Conservation (phyloP, 2,888 invertebrate genomes). For the Trichogramma dendrolimi region DNA sequence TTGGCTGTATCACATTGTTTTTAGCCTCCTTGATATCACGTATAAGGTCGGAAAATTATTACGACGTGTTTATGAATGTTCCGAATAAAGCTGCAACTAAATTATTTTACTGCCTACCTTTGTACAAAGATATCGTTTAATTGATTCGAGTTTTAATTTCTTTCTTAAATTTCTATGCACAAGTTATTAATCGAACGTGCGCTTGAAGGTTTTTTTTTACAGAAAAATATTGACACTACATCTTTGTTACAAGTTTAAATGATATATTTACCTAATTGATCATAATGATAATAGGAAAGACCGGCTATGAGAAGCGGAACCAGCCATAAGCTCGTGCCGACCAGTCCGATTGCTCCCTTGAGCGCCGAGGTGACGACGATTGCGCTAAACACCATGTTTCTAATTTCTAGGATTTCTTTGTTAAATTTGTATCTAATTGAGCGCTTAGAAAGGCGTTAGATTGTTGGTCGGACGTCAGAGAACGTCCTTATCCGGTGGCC, state of each 20-base stretch:
- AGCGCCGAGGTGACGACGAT: conserved; percentile 73
- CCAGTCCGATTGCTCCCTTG: conserved; percentile 68
- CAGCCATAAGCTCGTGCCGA: conserved; percentile 77
- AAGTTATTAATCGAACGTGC: too few species aligned
- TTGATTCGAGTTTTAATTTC: too few species aligned
- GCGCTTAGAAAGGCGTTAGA: background rate
- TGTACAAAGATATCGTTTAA: too few species aligned
- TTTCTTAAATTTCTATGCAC: too few species aligned
- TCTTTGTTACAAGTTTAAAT: background rate
- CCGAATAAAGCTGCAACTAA: too few species aligned
- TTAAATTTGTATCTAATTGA: background rate
- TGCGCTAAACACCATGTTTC: conserved; percentile 68
- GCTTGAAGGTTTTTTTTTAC: too few species aligned
- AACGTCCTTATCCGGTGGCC: conserved; percentile 20
- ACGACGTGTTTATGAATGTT: too few species aligned
- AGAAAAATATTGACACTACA: background rate
- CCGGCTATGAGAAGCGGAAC: conserved; percentile 80
- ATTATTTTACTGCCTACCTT: too few species aligned
- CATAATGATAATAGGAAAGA: conserved; percentile 75
- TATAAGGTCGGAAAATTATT: too few species aligned
- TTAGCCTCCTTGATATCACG: too few species aligned
- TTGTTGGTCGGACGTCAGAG: conserved; percentile 4
- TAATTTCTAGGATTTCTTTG: background rate
- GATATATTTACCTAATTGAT: conserved; percentile 53
- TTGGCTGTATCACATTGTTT: too few species aligned